A percentile compares a stretch with the other conserved stretches of the same genome.
Conservation (phyloP, 1,140 invertebrate genomes). For the Paraescarpia echinospica region DNA sequence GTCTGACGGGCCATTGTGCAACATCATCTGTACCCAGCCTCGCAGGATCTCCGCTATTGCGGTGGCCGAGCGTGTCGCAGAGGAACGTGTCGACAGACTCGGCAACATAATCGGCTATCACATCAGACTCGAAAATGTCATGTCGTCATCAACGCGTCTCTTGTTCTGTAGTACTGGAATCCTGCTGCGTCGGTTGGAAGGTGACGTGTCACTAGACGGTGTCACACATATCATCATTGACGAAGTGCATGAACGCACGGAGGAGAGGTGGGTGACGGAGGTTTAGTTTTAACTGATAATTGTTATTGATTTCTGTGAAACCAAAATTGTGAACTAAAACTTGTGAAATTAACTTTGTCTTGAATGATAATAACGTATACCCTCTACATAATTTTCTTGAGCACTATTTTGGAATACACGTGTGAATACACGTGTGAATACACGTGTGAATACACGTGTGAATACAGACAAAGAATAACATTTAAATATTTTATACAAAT, state of each 20-base stretch:
- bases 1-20: slow-evolving; percentile 70
- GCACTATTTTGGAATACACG: background rate
- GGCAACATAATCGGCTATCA: slow-evolving; percentile 56
- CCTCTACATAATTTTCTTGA: too few relatives aligned
- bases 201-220: slow-evolving; percentile 46
- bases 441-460: too few relatives aligned
- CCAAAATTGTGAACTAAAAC: too few relatives aligned
- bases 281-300: background rate
- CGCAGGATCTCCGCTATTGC: slow-evolving; percentile 50
- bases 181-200: slow-evolving; percentile 50
- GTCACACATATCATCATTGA: slow-evolving; percentile 88
- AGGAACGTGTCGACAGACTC: slow-evolving; percentile 43
- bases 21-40: slow-evolving; percentile 67
- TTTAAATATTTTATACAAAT: too few relatives aligned
- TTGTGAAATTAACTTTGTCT: too few relatives aligned
- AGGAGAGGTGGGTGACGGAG: slow-evolving; percentile 44
- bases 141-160: slow-evolving; percentile 49
- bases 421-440: background rate
- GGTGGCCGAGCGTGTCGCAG: slow-evolving; percentile 48
- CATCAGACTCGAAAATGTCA: slow-evolving; percentile 65
- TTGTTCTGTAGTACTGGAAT: slow-evolving; percentile 81
- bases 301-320: background rate
- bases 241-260: slow-evolving; percentile 95
- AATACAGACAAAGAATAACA: too few relatives aligned
- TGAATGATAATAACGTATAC: too few relatives aligned